Evolutionary conservation across 2,888 invertebrate species (phyloP).

Genomic region (Tolmerus cingulatus): DNA sequence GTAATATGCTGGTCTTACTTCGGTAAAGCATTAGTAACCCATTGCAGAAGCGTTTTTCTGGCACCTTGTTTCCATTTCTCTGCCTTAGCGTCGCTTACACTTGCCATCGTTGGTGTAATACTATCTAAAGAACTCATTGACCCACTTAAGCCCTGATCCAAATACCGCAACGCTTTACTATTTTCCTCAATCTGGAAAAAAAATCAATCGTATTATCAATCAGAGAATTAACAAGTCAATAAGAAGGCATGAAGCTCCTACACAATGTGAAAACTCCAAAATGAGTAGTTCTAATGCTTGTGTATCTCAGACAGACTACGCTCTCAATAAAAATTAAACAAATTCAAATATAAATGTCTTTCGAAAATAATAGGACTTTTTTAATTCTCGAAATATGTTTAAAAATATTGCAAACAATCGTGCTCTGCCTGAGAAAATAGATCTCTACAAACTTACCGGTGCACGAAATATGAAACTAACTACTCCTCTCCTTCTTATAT

Average conservation of each 20-base stretch:
- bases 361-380: background rate
- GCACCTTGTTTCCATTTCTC: constrained; percentile 89
- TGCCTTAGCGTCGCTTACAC: constrained; percentile 66
- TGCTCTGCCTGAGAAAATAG: background rate
- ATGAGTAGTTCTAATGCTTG: background rate
- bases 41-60: constrained; percentile 87
- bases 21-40: constrained; percentile 92
- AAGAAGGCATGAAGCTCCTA: constrained; percentile 16
- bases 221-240: background rate
- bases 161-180: constrained; percentile 85
- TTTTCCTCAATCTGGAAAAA: constrained; percentile 92
- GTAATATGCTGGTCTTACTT: constrained; percentile 66
- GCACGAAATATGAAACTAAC: constrained; percentile 36
- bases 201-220: background rate
- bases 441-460: constrained; percentile 43
- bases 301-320: background rate
- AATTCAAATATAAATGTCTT: background rate
- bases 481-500: constrained; percentile 45
- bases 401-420: background rate
- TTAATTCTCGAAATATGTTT: background rate
- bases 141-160: constrained; percentile 80
- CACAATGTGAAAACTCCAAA: background rate
- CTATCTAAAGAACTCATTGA: constrained; percentile 86
- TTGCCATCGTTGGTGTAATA: constrained; percentile 70
- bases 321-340: background rate